Base-by-base conservation (phyloP, 2,113 vertebrate species). In the Ailuropoda melanoleuca region DNA sequence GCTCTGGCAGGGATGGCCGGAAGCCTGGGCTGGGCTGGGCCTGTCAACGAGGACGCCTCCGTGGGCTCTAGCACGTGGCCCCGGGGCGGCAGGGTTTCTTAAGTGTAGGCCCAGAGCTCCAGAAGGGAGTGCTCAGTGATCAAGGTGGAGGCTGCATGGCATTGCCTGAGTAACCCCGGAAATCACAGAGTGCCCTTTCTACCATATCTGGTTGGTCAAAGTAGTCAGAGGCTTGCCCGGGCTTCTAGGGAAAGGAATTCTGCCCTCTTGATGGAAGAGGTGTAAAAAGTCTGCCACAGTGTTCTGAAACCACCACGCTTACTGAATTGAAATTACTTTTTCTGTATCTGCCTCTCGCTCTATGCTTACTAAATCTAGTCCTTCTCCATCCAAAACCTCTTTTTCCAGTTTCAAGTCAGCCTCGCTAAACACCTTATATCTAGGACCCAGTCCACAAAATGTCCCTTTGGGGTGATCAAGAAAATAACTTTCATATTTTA, bases 1-100 rank as follows among this genome's bases (percentile, higher is more conserved):
- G 26, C 17, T 60, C 26, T 82, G 53, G 29, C n/a, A 66, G 72
- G 56, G 39, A 23, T 14, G 1, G 9, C 62, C 48, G n/a, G 50
- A 78, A 83, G 86, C 18, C 24, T 46, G 24, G 29, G 43, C 9
- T 68, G 48, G 46, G 37, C 12, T 72, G 53, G 31, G n/a, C 6
- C 70, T 15, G 31, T 37, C 34, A 34, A 11, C 1, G 10, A 24
- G 50, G 8, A 14, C 15, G 4, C 23, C 37, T 39, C 39, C 0
- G 0, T 0, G 34, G 1, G 9, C 72, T 53, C 13, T 1, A 39
- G 82, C 50, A 50, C 0, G 4, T 55, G 43, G 66, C 53, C 39
- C 90, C 31, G 4, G 29, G 24, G 48, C 1, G 8, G 60, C 18
- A 15, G n/a, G 24, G 29, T 50, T 37, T 77, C 72, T 75, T 39